phyloP scores from a whole-genome alignment of 2,113 vertebrate genomes.

The Junco hyemalis region DNA sequence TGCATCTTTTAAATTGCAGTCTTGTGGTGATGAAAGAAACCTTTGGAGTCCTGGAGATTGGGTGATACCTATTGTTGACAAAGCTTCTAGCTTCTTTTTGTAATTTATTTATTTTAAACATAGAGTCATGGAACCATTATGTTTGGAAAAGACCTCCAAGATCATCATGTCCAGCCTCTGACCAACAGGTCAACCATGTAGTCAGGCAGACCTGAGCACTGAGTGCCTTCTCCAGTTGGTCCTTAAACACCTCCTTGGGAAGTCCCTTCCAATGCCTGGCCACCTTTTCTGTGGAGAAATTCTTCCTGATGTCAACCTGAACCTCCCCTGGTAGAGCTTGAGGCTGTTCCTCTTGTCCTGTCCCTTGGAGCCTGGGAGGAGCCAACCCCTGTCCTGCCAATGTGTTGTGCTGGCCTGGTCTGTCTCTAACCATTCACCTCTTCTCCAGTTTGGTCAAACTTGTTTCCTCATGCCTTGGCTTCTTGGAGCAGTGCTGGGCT shows the following conservation, averaged over 20 bases:
- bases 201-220: not conserved
- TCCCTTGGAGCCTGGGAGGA: not conserved
- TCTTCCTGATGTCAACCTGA: not conserved
- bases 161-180: not conserved
- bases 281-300: not conserved
- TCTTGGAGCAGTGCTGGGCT: not conserved
- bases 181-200: not conserved
- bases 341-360: not conserved
- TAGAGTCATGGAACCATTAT: not conserved
- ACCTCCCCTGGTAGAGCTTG: not conserved
- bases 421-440: not conserved
- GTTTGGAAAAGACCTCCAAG: not conserved
- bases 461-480: not conserved
- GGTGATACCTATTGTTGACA: not conserved
- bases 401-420: not conserved
- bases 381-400: not conserved
- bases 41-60: not conserved
- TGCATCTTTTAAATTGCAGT: not conserved
- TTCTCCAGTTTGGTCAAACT: not conserved
- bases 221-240: not conserved
- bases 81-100: not conserved
- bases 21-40: not conserved
- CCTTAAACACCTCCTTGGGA: not conserved
- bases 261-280: not conserved
- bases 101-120: not conserved